Conservation (phyloP, 2,113 vertebrate species). For the Serilophus lunatus region DNA sequence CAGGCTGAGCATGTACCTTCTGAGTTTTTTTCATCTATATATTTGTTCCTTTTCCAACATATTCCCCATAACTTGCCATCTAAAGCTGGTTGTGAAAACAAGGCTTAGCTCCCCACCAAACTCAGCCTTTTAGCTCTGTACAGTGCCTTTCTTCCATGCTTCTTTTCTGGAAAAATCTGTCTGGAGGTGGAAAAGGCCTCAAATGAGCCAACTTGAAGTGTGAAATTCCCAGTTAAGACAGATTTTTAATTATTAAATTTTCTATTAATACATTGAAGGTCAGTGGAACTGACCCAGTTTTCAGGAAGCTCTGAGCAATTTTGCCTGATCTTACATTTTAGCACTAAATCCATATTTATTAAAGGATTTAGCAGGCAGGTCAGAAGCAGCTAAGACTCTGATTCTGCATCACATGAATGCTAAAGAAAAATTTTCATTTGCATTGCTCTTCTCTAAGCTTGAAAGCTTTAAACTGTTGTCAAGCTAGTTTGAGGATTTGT, state of each 20-base stretch:
- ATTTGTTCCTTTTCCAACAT: not conserved
- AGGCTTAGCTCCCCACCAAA: not conserved
- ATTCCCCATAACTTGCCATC: not conserved
- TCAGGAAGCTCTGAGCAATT: slow-evolving; percentile 38
- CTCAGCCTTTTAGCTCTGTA: not conserved
- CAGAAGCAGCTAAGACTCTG: slow-evolving; percentile 7
- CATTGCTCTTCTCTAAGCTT: not conserved
- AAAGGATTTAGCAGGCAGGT: slow-evolving; percentile 48
- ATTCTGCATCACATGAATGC: slow-evolving; percentile 39
- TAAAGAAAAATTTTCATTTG: not conserved
- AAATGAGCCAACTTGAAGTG: not conserved
- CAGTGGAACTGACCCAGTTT: slow-evolving; percentile 28
- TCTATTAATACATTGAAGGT: slow-evolving; percentile 38
- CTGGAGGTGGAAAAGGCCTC: not conserved
- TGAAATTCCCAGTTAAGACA: slow-evolving; percentile 23
- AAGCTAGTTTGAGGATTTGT: slow-evolving; percentile 12
- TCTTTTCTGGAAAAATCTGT: not conserved
- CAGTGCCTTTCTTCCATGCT: not conserved
- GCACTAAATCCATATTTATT: slow-evolving; percentile 56
- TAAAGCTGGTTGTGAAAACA: not conserved
- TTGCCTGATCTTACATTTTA: slow-evolving; percentile 42
- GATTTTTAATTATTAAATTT: slow-evolving; percentile 52
- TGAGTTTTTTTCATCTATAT: not conserved
- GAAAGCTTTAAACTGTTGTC: not conserved
- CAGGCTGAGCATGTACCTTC: not conserved